Conservation (phyloP, 2,888 invertebrate species). For the Drosophila phalerata region DNA sequence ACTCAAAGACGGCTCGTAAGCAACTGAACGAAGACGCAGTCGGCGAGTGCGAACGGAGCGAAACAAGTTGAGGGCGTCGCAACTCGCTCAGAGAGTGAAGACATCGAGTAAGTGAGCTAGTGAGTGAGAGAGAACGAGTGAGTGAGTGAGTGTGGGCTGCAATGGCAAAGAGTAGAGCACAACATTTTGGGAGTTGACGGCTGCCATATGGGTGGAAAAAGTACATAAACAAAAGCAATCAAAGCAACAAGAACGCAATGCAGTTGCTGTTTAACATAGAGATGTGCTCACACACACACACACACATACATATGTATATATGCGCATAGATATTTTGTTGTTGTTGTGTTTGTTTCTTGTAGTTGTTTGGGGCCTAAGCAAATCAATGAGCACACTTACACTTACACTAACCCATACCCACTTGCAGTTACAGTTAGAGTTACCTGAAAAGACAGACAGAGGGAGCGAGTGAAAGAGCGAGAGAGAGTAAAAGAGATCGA, state of each 20-base stretch:
- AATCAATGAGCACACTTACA: conserved; percentile 75
- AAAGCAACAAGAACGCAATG: conserved; percentile 56
- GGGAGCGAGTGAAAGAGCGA: background rate
- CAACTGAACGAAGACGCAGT: conserved; percentile 71
- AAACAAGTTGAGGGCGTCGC: conserved; percentile 62
- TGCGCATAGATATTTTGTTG: conserved; percentile 22
- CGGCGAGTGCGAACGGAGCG: conserved; percentile 29
- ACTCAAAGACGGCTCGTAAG: conserved; percentile 81
- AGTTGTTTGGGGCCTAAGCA: conserved; percentile 49
- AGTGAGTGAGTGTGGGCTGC: conserved; percentile 3
- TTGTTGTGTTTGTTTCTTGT: conserved; percentile 21
- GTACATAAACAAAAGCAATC: conserved; percentile 62
- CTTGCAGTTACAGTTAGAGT: conserved; percentile 55
- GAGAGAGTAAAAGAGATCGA: no score
- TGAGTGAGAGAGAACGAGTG: conserved; percentile 11
- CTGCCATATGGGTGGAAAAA: conserved; percentile 57
- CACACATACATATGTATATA: background rate
- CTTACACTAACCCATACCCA: conserved; percentile 47
- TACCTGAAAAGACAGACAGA: conserved; percentile 43
- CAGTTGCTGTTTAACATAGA: conserved; percentile 45
- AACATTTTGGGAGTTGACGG: conserved; percentile 57
- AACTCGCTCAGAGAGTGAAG: conserved; percentile 21
- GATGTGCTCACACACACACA: conserved; percentile 11
- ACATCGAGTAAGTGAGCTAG: conserved; percentile 9
- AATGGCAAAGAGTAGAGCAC: conserved; percentile 34